Base-by-base conservation (phyloP, 2,888 invertebrate genomes). In the Conus canariensis region DNA sequence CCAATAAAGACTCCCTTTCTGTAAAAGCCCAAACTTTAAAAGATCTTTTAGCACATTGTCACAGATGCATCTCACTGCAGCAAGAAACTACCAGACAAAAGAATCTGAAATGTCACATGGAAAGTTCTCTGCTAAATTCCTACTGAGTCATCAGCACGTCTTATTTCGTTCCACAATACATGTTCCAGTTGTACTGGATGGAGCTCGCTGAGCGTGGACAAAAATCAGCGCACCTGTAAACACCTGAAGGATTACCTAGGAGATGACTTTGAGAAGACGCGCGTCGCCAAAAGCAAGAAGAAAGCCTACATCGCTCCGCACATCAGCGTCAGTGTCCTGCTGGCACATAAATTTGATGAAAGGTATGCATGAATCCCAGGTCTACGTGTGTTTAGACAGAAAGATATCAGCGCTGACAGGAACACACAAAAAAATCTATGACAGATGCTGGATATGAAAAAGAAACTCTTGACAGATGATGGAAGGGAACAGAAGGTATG, bases 281-380 rank as follows among this genome's bases (percentile, higher is more conserved):
- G 95, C 25, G 91, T 93, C 67, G 93, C 67, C 70, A 89, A 89
- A 45, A 64, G 25, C 64, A 89, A 89, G 77, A 93, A 93, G 85
- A 93, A 93, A 88, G 91, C 91, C 58, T 92, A 88, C 82, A 92
- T 93, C 85, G 91, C 93, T 19, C 87, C 89, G 3, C 92, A 94
- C 82, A 93, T 94, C 91, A 92, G 90, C 30, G 92, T 94, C 91
- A 93, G 93, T 82, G 91, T 95, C 10, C 89, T 95, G 30, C 91
- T 95, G 80, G 95, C 95, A 45, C 94, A 95, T 91, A 95, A 95
- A 92, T 95, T 93, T 91, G 93, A 94, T 87, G 95, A 95, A 90
- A 93, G 92, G 94, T 94, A 92, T 89, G 94, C 90, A 16, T 77
- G 64, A n/a, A 64, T 12, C 77, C 45, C 45, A 45, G 45, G 45